Percentiles rank a stretch among this genome's conserved stretches.
phyloP scores from a whole-genome alignment of 2,113 vertebrate species.

The Serinus canaria region DNA sequence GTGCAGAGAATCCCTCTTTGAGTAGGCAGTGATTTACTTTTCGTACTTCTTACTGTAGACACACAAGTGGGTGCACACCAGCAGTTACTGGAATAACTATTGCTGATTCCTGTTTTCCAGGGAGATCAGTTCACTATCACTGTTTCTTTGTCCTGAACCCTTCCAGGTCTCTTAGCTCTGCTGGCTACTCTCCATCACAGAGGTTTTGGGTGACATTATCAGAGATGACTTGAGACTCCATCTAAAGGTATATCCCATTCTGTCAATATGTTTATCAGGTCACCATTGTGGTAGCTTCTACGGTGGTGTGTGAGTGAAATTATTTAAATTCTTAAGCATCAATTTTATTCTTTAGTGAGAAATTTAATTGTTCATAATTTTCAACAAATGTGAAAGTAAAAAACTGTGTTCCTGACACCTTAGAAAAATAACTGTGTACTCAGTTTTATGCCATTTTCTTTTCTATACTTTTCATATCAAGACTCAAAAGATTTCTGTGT shows the following conservation, averaged over 20 bases:
- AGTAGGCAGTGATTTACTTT: background rate
- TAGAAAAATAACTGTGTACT: background rate
- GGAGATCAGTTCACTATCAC: background rate
- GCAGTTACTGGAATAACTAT: background rate
- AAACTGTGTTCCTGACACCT: background rate
- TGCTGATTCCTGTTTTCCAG: background rate
- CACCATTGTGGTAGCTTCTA: rapidly evolving
- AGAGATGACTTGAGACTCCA: background rate
- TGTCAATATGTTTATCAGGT: background rate
- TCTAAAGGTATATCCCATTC: background rate
- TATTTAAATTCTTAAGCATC: background rate
- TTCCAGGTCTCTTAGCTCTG: background rate
- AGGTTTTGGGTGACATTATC: background rate
- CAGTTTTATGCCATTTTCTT: background rate
- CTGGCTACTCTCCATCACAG: background rate
- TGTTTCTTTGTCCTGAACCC: background rate
- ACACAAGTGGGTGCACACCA: rapidly evolving
- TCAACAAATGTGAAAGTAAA: background rate
- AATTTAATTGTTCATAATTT: background rate
- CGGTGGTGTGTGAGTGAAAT: background rate
- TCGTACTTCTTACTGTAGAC: background rate
- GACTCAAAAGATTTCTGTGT: background rate
- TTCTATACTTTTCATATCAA: rapidly evolving
- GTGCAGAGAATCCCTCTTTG: background rate
- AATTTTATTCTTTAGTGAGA: background rate